Percentiles rank a stretch among this genome's conserved stretches.
Conservation (phyloP, 2,888 invertebrate genomes). For the Zonitis immaculata region DNA sequence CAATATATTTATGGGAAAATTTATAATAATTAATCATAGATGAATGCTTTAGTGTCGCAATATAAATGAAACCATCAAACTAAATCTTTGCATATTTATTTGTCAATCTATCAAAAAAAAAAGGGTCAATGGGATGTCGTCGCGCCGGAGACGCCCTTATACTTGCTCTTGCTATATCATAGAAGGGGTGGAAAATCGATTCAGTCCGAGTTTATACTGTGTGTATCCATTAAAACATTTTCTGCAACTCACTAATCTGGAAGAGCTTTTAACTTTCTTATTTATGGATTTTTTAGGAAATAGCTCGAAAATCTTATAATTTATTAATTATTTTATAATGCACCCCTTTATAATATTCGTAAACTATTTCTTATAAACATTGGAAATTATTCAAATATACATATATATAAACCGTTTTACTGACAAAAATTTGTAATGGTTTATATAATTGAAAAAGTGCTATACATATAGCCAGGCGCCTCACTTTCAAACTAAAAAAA, state of each 20-base stretch:
- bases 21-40: slow-evolving; percentile 4
- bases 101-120: slow-evolving; percentile 42
- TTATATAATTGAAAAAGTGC: slow-evolving; percentile 28
- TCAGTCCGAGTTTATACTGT: slow-evolving; percentile 33
- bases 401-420: no score
- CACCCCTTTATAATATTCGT: slow-evolving; percentile 10
- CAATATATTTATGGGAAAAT: slow-evolving; percentile 6
- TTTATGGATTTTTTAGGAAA: slow-evolving; percentile 26
- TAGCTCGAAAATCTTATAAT: slow-evolving; percentile 7
- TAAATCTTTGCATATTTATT: slow-evolving; percentile 40
- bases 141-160: slow-evolving; percentile 33
- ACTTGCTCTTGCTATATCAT: slow-evolving; percentile 26
- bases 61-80: slow-evolving; percentile 25
- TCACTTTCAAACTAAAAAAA: slow-evolving; percentile 25
- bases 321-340: slow-evolving; percentile 10
- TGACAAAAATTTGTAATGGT: slow-evolving; percentile 28
- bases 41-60: slow-evolving; percentile 5
- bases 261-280: slow-evolving; percentile 38
- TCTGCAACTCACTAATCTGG: slow-evolving; percentile 39
- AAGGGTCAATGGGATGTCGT: slow-evolving; percentile 32
- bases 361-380: background rate
- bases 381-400: no score
- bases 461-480: slow-evolving; percentile 34
- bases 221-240: slow-evolving; percentile 40
- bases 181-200: slow-evolving; percentile 42